Conservation (phyloP, 2,797 vertebrate species). For the Astyanax mexicanus region DNA sequence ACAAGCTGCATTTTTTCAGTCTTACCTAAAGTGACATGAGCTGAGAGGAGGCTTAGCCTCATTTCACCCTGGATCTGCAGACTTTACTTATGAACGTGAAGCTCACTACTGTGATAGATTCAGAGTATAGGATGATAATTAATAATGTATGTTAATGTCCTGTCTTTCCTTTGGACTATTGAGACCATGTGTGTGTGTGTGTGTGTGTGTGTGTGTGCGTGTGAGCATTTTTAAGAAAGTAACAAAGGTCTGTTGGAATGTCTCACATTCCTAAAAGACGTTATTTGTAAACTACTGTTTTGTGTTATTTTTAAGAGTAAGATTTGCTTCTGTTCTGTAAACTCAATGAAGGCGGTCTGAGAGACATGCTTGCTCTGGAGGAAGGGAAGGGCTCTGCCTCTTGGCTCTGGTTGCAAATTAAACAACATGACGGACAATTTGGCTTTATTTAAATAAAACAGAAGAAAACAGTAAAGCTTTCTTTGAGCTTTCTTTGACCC, state of each 20-base stretch:
- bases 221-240: constrained; percentile 72
- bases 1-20: constrained; percentile 44
- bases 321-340: too few relatives aligned
- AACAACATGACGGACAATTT: too few relatives aligned
- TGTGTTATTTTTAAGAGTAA: too few relatives aligned
- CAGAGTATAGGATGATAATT: background rate
- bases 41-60: background rate
- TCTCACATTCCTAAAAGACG: constrained; percentile 66
- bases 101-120: background rate
- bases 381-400: too few relatives aligned
- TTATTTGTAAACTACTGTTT: too few relatives aligned
- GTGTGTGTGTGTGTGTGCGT: too few relatives aligned
- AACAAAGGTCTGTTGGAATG: constrained; percentile 73
- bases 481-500: too few relatives aligned
- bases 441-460: too few relatives aligned
- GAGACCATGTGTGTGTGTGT: constrained; percentile 40
- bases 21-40: constrained; percentile 9
- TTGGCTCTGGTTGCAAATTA: too few relatives aligned
- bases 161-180: background rate
- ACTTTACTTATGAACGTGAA: background rate
- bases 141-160: background rate
- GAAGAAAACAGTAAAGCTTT: too few relatives aligned
- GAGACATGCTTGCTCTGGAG: too few relatives aligned
- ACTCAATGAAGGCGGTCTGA: too few relatives aligned
- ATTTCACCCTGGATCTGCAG: background rate